phyloP scores from a whole-genome alignment of 1,140 invertebrate species.

The Himalopsyche phryganea region DNA sequence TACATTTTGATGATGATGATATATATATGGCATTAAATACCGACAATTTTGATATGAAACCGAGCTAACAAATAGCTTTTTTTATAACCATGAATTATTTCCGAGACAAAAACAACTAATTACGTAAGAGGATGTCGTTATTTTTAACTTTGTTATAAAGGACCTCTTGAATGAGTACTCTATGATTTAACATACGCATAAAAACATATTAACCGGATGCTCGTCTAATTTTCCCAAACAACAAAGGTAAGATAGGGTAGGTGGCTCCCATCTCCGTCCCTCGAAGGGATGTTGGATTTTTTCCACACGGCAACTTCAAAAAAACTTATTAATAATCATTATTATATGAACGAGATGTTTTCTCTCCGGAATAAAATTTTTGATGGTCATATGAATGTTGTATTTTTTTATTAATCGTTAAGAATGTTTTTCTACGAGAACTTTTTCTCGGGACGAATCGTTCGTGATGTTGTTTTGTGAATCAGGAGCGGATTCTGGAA shows the following conservation, averaged over 20 bases:
- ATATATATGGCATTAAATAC: too few relatives aligned
- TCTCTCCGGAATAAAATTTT: too few relatives aligned
- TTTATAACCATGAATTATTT: neutral
- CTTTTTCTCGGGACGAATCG: too few relatives aligned
- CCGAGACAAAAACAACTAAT: constrained; percentile 6
- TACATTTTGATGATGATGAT: too few relatives aligned
- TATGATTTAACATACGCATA: constrained; percentile 18
- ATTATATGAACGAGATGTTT: constrained; percentile 16
- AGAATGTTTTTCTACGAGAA: too few relatives aligned
- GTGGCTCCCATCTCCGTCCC: neutral
- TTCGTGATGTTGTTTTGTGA: too few relatives aligned
- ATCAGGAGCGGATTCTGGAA: too few relatives aligned
- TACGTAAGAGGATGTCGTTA: constrained; percentile 27
- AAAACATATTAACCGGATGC: constrained; percentile 28
- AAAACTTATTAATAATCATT: constrained; percentile 32
- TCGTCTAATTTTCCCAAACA: constrained; percentile 28
- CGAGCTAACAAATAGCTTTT: too few relatives aligned
- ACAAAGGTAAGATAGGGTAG: constrained; percentile 15
- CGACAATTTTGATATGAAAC: too few relatives aligned
- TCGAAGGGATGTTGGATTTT: constrained; percentile 10
- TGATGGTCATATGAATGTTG: too few relatives aligned
- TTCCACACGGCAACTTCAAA: constrained; percentile 13
- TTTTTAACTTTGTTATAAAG: constrained; percentile 26
- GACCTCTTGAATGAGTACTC: neutral
- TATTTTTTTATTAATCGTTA: too few relatives aligned